Evolutionary conservation across 2,888 invertebrate genomes (phyloP), one percentile per base, ranked within the genome.

Genomic region (Acanthosepion esculentum): DNA sequence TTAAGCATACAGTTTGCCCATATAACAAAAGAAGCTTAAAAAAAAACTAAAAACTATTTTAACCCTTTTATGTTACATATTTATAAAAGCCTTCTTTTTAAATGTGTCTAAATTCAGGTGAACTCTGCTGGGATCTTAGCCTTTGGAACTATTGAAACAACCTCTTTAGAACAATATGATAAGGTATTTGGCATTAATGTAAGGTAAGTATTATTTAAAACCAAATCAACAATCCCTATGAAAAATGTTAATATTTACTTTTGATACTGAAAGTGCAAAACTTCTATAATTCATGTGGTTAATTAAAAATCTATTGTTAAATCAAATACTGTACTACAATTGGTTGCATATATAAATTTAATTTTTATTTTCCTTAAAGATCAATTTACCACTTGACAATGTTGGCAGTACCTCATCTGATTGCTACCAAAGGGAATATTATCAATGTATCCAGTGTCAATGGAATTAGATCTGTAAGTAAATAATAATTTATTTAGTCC

Each of bases 361-460:
- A 10, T 78, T n/a, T 78, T 78, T n/a, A 23, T 78, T n/a, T 78
- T 78, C 2, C 5, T 95, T 96, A 29, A 95, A 97, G 98, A 94
- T 96, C 98, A 6, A 96, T 98, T 6, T 98, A 97, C 95, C 97
- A 98, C 95, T 97, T 99, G 95, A 99, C 99, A 0, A 98, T 98
- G 98, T 97, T 99, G 94, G 98, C 99, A 8, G 98, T 98, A 0
- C 99, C 99, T 0, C 98, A 99, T 97, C 98, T 99, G 48, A 98
- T 99, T 6, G 98, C 97, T 95, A 97, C 97, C 6, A 96, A 97
- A 94, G 97, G 97, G 23, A 96, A 95, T 94, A 97, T 97, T 91
- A 99, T 99, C 0, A 99, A 99, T 97, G 98, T 99, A 0, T 99
- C 99, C 3, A 99, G 99, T 97, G 99, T 99, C 0, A 98, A 98